These are phyloP conservation scores for Empis livida DNA, from an alignment of 2,888 invertebrate species.

Conservation along the genomic window DNA sequence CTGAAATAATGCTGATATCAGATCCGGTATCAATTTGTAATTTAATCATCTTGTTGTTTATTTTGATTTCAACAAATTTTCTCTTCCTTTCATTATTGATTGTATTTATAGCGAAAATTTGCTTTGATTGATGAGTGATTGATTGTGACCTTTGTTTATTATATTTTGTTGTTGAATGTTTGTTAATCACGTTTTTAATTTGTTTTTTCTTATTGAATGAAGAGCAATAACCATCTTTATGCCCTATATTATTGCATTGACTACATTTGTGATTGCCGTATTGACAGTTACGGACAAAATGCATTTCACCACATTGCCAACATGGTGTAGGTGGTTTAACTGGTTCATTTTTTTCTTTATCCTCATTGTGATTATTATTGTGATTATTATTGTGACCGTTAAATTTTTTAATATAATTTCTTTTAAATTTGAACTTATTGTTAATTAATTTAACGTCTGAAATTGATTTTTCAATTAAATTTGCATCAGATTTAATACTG, in stretches of 20 bases:
- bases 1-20: constrained; percentile 9
- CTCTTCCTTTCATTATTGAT: constrained; percentile 2
- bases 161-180: too few relatives aligned
- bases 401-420: too few relatives aligned
- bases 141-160: too few relatives aligned
- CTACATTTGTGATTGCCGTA: constrained; percentile 8
- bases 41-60: constrained; percentile 5
- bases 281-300: constrained; percentile 8
- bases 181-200: not conserved
- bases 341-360: not conserved
- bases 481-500: constrained; percentile 5
- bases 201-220: not conserved
- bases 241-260: constrained; percentile 5
- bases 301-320: constrained; percentile 11
- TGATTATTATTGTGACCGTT: not conserved
- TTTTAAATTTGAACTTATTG: not conserved
- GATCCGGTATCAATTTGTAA: constrained; percentile 11
- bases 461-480: constrained; percentile 4
- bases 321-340: constrained; percentile 6
- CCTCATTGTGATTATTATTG: not conserved
- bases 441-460: not conserved
- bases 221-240: constrained; percentile 11
- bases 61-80: constrained; percentile 7
- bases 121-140: too few relatives aligned
- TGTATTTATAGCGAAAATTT: too few relatives aligned